Conservation (phyloP, 2,113 vertebrate genomes). For the Thryonomys swinderianus region DNA sequence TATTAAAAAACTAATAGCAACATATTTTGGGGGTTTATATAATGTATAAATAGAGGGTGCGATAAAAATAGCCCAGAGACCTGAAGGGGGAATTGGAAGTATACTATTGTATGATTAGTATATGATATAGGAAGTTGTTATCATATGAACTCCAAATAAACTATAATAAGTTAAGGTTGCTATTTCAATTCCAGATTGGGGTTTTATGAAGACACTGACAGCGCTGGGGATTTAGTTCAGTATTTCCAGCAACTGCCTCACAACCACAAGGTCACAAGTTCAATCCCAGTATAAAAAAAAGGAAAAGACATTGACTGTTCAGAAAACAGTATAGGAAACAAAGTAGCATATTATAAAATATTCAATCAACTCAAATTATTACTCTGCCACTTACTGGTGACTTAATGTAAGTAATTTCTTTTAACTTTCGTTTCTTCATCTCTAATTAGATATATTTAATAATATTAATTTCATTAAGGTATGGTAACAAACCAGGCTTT, state of each 20-base stretch:
- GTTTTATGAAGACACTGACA: background rate
- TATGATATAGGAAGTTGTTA: background rate
- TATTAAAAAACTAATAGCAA: conserved; percentile 15
- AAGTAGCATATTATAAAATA: conserved; percentile 5
- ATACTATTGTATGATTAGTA: background rate
- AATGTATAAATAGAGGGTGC: conserved; percentile 11
- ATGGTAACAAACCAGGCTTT: background rate
- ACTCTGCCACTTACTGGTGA: background rate
- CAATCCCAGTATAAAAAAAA: too few species aligned
- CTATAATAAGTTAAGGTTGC: background rate
- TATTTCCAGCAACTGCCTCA: too few species aligned
- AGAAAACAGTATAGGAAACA: conserved; percentile 7
- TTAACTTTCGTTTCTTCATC: conserved; percentile 6
- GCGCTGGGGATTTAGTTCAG: too few species aligned
- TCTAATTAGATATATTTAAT: conserved; percentile 30
- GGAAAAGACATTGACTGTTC: background rate
- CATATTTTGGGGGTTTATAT: background rate
- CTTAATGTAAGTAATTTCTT: background rate
- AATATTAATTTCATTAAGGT: conserved; percentile 38
- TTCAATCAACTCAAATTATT: background rate
- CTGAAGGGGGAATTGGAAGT: background rate
- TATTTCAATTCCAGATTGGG: background rate
- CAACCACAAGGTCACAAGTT: too few species aligned
- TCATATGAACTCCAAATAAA: background rate
- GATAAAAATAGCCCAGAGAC: background rate